Evolutionary conservation across 92 coral and sea anemone species (phyloP), one percentile per base, ranked within the genome.

Genomic region (Paragorgia papillata): DNA sequence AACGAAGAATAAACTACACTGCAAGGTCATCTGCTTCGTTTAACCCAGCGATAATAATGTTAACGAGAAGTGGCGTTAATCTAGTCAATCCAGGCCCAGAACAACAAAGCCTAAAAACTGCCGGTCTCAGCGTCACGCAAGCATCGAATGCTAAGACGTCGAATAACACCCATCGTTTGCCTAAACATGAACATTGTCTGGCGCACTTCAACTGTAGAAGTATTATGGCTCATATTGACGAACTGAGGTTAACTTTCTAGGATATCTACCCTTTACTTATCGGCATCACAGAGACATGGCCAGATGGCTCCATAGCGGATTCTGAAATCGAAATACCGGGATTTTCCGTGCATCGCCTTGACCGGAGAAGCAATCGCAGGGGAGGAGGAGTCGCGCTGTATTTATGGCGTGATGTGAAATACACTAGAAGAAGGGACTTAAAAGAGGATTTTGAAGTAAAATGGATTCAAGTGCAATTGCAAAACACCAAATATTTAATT

Each of bases 241-340:
- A n/a, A n/a, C n/a, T n/a, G n/a, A n/a, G n/a, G n/a, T n/a, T n/a
- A n/a, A n/a, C n/a, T n/a, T n/a, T n/a, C n/a, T n/a, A n/a, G n/a
- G n/a, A n/a, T n/a, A n/a, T 75, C 9, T 20, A 50, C 35, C 81
- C 81, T 35, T 51, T 81, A 71, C 69, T 71, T 44, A 81, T 81
- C 37, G 80, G 79, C 1, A 70, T 70, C 13, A 57, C 85, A 29
- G 85, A 81, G 68, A 81, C 85, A 70, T 81, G 85, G 85, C 77
- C 70, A 9, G 85, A 81, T 57, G 28, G 44, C 62, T 70, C 85
- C 31, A 60, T 80, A 21, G 55, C 85, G 49, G 79, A 81, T 61
- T 37, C 80, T 5, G 80, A 59, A 71, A 61, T 81, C 19, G 85
- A 81, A 40, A 0, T 81, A 70, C 43, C 80, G 39, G 85, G 80